Evolutionary conservation across 1,140 invertebrate species (phyloP).

Genomic region (Gryon sp.): DNA sequence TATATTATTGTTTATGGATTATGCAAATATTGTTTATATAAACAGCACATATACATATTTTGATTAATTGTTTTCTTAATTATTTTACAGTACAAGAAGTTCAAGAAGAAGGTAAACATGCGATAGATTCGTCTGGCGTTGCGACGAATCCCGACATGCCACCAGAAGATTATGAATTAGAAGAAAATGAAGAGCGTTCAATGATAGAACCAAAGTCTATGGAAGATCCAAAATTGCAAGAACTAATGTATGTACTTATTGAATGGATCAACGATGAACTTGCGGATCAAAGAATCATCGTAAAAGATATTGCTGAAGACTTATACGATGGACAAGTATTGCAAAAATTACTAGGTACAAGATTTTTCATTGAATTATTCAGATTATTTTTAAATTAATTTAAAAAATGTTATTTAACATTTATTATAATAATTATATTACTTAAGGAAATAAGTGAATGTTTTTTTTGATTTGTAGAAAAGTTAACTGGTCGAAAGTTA

Average conservation of each 20-base stretch:
- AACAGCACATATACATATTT: too few relatives aligned
- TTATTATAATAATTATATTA: too few relatives aligned
- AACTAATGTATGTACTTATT: constrained; percentile 93
- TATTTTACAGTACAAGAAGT: constrained; percentile 91
- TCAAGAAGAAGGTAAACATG: constrained; percentile 96
- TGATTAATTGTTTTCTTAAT: neutral
- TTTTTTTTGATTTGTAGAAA: constrained; percentile 83
- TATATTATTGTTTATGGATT: too few relatives aligned
- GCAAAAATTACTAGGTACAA: constrained; percentile 93
- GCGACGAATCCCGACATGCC: constrained; percentile 91
- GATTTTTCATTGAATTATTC: too few relatives aligned
- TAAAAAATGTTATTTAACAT: too few relatives aligned
- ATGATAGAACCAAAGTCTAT: constrained; percentile 95
- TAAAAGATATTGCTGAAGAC: constrained; percentile 98
- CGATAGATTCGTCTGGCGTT: constrained; percentile 96
- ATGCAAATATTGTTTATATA: too few relatives aligned
- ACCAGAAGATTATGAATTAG: constrained; percentile 94
- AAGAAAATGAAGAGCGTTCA: constrained; percentile 97
- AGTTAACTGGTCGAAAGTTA: constrained; percentile 92
- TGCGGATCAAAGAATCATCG: constrained; percentile 97
- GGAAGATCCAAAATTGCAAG: constrained; percentile 92
- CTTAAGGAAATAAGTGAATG: too few relatives aligned
- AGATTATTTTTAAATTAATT: neutral
- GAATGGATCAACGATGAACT: constrained; percentile 99
- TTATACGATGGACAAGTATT: constrained; percentile 99